Evolutionary conservation across 2,888 invertebrate genomes (phyloP), one percentile per base, ranked within the genome.

Genomic region (Athalia cordata): DNA sequence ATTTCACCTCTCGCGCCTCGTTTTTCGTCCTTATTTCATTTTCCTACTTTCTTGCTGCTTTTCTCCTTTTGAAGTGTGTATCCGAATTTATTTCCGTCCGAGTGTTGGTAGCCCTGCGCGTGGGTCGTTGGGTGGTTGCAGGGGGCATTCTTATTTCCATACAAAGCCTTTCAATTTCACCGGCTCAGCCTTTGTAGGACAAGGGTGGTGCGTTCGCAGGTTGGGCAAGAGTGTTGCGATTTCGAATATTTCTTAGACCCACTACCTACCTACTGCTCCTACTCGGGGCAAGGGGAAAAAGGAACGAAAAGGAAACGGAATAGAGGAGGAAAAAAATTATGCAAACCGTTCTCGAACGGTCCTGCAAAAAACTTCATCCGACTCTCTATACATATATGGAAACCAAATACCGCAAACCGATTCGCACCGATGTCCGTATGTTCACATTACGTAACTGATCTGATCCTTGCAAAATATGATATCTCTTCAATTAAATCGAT

Each of bases 71-170:
- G 82, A 86, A 84, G 83, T 83, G 83, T 81, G 82, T 83, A 83
- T 83, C 82, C 82, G 86, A 86, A 83, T 83, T 84, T 86, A 83
- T 81, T 85, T 84, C 83, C 79, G 78, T 77, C 79, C 81, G 72
- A 70, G 81, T 78, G 81, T 80, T 77, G 77, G 80, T 67, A 74
- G 70, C 77, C 52, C 65, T 64, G 57, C 52, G 80, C 15, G 78
- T 59, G 79, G 67, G 29, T 61, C 62, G 29, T 77, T 67, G 81
- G 82, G 80, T 81, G 83, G 82, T 59, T 82, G 81, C 81, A 82
- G 81, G 80, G 83, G 85, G 84, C 85, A 87, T 87, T 87, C 87
- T 87, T 87, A 87, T 87, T 87, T 87, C 86, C 87, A 86, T 87
- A 87, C 86, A 87, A 87, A 87, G 86, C 86, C 86, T 65, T 84